A percentile compares a stretch with the other conserved stretches of the same genome.
Conservation (phyloP, 1,140 invertebrate genomes). For the Macrobrachium nipponense region DNA sequence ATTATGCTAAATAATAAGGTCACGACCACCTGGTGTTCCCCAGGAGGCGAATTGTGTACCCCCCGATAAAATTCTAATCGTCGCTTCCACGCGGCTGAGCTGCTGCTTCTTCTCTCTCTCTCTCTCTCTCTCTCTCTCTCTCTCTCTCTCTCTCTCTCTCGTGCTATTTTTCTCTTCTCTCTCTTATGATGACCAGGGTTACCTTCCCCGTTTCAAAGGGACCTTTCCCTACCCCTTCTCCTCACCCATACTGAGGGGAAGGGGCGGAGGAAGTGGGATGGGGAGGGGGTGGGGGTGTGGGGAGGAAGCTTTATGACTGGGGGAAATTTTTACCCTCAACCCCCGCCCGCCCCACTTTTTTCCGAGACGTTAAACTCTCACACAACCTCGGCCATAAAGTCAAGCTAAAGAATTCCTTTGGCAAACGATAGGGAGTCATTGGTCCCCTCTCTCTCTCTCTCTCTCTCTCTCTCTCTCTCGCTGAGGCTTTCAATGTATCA, state of each 20-base stretch:
- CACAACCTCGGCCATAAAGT: neutral
- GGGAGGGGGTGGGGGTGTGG: neutral
- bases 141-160: slow-evolving; percentile 29
- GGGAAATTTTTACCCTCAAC: neutral
- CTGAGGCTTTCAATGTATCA: too few relatives aligned
- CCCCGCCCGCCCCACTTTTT: too few relatives aligned
- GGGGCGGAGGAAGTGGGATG: slow-evolving; percentile 13
- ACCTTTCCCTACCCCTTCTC: neutral
- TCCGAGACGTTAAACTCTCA: neutral
- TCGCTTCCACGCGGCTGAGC: neutral
- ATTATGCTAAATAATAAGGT: too few relatives aligned
- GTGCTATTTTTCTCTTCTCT: neutral
- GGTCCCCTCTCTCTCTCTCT: too few relatives aligned
- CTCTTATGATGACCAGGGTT: too few relatives aligned
- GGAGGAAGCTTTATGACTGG: neutral
- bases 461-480: too few relatives aligned
- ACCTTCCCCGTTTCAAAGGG: neutral
- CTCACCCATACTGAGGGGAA: neutral
- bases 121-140: slow-evolving; percentile 23
- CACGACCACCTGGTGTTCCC: too few relatives aligned
- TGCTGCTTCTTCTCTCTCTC: slow-evolving; percentile 25
- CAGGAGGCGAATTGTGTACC: too few relatives aligned
- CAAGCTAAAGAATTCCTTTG: neutral
- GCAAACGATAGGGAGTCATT: neutral
- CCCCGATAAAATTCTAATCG: neutral